These are phyloP conservation scores for Pseudorhiza aurosa DNA, from an alignment of 30 jellyfish, hydroid and myxozoan genomes.

Conservation along the genomic window DNA sequence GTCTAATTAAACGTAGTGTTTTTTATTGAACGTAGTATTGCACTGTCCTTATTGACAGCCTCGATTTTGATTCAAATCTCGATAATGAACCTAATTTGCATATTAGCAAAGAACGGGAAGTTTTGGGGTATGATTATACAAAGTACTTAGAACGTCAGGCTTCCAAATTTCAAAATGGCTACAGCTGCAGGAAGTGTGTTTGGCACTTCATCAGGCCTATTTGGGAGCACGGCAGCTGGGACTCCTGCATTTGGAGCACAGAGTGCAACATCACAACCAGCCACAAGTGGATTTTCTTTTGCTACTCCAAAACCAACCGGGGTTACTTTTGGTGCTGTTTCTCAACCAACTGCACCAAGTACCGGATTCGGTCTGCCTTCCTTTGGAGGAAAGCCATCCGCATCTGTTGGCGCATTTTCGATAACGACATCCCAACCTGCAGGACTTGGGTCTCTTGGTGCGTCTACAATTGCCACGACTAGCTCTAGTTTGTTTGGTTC, in stretches of 20 bases:
- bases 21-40: too few relatives aligned
- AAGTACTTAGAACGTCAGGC: background rate
- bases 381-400: conserved; percentile 53
- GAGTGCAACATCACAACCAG: conserved; percentile 22
- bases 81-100: too few relatives aligned
- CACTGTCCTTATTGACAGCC: too few relatives aligned
- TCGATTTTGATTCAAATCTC: too few relatives aligned
- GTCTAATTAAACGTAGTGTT: too few relatives aligned
- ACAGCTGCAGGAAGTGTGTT: conserved; percentile 35
- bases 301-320: conserved; percentile 37
- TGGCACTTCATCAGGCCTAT: conserved; percentile 38
- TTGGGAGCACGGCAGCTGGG: conserved; percentile 41
- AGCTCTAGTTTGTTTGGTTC: conserved; percentile 55
- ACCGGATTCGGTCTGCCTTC: conserved; percentile 29
- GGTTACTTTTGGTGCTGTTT: conserved; percentile 3
- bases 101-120: too few relatives aligned
- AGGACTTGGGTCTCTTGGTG: conserved; percentile 39
- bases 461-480: conserved; percentile 23
- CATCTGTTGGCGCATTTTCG: conserved; percentile 57
- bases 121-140: background rate
- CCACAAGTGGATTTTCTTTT: conserved; percentile 33
- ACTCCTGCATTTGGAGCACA: conserved; percentile 59
- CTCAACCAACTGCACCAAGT: background rate
- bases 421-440: conserved; percentile 21
- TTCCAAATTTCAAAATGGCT: conserved; percentile 27